Conservation (phyloP, 2,888 invertebrate species). For the Hypselothyrea guttata region DNA sequence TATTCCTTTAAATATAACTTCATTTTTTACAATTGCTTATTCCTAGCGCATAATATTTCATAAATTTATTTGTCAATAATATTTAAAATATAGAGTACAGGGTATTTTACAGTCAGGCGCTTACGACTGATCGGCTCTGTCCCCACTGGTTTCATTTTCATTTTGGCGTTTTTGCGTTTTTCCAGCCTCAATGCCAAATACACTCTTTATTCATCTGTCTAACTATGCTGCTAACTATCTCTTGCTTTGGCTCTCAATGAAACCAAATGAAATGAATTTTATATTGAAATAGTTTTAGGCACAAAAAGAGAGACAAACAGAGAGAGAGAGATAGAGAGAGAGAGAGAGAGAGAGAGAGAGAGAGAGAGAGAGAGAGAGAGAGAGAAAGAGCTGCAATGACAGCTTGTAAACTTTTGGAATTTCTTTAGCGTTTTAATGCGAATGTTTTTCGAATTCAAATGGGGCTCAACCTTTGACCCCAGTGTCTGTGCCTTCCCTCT, state of each 20-base stretch:
- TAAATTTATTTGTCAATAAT: too few relatives aligned
- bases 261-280: slow-evolving; percentile 69
- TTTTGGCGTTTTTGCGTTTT: not conserved
- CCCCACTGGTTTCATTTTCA: too few relatives aligned
- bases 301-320: too few relatives aligned
- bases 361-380: too few relatives aligned
- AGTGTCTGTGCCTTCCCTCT: too few relatives aligned
- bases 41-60: too few relatives aligned
- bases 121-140: too few relatives aligned
- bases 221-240: not conserved
- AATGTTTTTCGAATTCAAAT: slow-evolving; percentile 29
- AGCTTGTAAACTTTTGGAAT: slow-evolving; percentile 41
- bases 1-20: too few relatives aligned
- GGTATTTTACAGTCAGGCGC: too few relatives aligned
- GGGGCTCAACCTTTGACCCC: not conserved
- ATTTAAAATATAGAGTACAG: too few relatives aligned
- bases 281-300: slow-evolving; percentile 69
- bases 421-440: slow-evolving; percentile 42
- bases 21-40: too few relatives aligned
- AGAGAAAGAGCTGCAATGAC: too few relatives aligned
- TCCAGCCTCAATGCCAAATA: slow-evolving; percentile 21
- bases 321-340: not conserved
- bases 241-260: slow-evolving; percentile 4
- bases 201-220: not conserved
- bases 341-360: not conserved